These are phyloP conservation scores for Thymelicus acteon DNA, from an alignment of 2,888 invertebrate species.

Conservation along the genomic window DNA sequence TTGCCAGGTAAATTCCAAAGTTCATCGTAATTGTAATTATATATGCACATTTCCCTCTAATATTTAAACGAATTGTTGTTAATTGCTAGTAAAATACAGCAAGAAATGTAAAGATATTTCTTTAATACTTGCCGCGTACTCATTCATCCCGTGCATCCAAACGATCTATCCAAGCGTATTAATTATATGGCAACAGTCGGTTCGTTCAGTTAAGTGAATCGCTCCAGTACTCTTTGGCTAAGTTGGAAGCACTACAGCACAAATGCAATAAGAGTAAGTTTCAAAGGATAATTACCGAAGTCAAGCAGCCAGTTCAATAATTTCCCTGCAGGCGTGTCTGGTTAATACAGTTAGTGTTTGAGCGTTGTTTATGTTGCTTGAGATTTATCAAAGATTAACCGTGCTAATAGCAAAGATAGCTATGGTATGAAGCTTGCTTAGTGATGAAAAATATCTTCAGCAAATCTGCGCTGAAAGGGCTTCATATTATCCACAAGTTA, in stretches of 20 bases:
- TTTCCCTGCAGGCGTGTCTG: slow-evolving; percentile 3
- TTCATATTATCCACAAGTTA: too few species aligned
- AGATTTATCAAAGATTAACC: neutral
- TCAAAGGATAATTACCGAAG: slow-evolving; percentile 30
- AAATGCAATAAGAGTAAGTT: slow-evolving; percentile 28
- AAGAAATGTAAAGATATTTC: too few species aligned
- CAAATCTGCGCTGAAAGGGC: too few species aligned
- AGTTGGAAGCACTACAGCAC: neutral
- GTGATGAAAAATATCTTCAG: too few species aligned
- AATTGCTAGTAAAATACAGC: too few species aligned
- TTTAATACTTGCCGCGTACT: too few species aligned
- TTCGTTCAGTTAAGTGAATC: slow-evolving; percentile 1
- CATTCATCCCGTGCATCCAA: neutral
- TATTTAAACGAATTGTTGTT: too few species aligned
- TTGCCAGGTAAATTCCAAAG: too few species aligned
- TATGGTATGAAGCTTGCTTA: too few species aligned
- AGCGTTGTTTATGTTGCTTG: neutral
- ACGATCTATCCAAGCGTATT: neutral
- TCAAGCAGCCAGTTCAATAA: slow-evolving; percentile 26
- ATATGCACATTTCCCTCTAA: too few species aligned
- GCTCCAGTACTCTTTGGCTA: neutral
- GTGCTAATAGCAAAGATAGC: too few species aligned
- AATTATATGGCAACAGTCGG: neutral
- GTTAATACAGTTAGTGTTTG: slow-evolving; percentile 4
- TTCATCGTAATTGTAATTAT: too few species aligned